phyloP scores from a whole-genome alignment of 1,140 invertebrate genomes.

The Drosophila malerkotliana region DNA sequence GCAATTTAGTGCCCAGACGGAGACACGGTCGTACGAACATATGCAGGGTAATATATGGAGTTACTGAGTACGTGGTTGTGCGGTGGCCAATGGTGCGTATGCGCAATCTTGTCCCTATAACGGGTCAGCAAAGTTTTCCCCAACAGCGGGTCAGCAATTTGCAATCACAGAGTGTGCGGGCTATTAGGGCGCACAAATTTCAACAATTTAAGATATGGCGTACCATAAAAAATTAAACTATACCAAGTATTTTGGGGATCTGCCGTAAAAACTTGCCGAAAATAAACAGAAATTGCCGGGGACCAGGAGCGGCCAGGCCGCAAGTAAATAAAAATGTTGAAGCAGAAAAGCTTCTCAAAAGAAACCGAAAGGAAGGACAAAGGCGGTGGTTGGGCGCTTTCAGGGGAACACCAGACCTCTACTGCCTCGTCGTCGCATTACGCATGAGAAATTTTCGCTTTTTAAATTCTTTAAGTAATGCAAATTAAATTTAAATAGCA shows the following conservation, averaged over 20 bases:
- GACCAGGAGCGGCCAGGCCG: conserved; percentile 30
- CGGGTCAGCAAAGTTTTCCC: conserved; percentile 44
- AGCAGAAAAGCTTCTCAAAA: conserved; percentile 78
- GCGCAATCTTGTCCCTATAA: conserved; percentile 57
- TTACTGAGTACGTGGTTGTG: conserved; percentile 5
- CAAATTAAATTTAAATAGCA: conserved; percentile 83
- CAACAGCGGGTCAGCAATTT: conserved; percentile 19
- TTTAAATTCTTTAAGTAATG: conserved; percentile 82
- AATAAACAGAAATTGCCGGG: conserved; percentile 76
- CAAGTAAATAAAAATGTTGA: conserved; percentile 82
- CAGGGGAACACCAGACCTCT: conserved; percentile 1
- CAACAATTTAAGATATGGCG: conserved; percentile 53
- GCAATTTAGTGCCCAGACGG: conserved; percentile 60
- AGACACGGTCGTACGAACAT: not conserved
- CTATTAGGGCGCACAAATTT: conserved; percentile 31
- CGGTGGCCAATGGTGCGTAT: conserved; percentile 73
- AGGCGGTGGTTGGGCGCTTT: not conserved
- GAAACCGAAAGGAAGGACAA: conserved; percentile 36
- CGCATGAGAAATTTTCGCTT: conserved; percentile 78
- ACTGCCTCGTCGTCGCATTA: conserved; percentile 46
- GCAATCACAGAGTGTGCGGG: conserved; percentile 14
- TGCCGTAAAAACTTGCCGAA: conserved; percentile 69
- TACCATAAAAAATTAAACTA: conserved; percentile 58
- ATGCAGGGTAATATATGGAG: not conserved
- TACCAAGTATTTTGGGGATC: conserved; percentile 37